Base-by-base conservation (phyloP, 2,888 invertebrate genomes). In the Drosophila neotestacea region DNA sequence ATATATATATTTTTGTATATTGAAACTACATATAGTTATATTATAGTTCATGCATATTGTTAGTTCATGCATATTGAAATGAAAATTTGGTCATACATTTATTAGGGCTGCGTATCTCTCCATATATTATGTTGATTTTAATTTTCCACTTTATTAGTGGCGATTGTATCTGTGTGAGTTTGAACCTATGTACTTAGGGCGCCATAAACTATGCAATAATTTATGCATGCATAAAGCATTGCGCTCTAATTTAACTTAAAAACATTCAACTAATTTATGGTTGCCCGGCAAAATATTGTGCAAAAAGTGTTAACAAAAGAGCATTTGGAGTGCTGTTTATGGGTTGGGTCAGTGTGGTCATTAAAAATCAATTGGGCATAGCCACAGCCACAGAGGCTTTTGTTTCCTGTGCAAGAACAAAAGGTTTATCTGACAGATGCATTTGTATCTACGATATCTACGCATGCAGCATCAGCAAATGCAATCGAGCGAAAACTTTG, bases 291-390 rank as follows among this genome's bases (percentile, higher is more conserved):
- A 76, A 70, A 51, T 50, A 65, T 77, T 46, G 54, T 54, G 38
- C 58, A 64, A 63, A 63, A 70, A 70, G 70, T 70, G 71, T 67
- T 63, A 78, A 75, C 78, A 77, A 74, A 84, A 67, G 70, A 39
- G 55, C 73, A 66, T 58, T 72, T 58, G 47, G 46, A 27, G 39
- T 41, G 42, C 41, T 50, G 64, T 71, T 72, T 63, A 59, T 61
- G 61, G 74, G 72, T 48, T 47, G 66, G 88, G 88, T 85, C 83
- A 82, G 60, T 73, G 80, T 62, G 74, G 85, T 77, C 80, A 88
- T 88, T 88, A 79, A 82, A 83, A 84, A 85, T 88, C 83, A 84
- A 88, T 84, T 84, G 83, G 70, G 70, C 86, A 74, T 76, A 70
- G 36, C 88, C 61, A 52, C 66, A 68, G 61, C 34, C 7, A 22